Evolutionary conservation across 2,888 invertebrate genomes (phyloP).

Genomic region (Netelia inedita): DNA sequence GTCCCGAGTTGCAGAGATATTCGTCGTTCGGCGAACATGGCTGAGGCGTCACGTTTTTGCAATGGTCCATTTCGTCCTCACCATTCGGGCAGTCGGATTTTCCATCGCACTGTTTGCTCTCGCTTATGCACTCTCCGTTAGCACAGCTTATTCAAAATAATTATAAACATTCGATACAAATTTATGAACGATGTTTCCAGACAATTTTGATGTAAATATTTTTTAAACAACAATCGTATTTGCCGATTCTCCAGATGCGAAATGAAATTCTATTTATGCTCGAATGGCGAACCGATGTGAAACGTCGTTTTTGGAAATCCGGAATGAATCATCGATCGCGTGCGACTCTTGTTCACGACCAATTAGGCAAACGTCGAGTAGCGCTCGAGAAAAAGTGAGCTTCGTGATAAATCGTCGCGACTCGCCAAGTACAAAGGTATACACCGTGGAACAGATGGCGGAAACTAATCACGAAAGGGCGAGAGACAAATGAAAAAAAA

Average conservation of each 20-base stretch:
- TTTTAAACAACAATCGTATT: background rate
- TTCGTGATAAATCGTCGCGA: constrained; percentile 22
- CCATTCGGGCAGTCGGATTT: constrained; percentile 93
- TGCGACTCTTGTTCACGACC: constrained; percentile 9
- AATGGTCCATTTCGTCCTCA: constrained; percentile 90
- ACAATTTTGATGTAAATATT: no score
- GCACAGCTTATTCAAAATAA: constrained; percentile 87
- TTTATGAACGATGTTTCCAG: no score
- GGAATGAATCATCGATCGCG: constrained; percentile 3
- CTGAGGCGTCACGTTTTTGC: constrained; percentile 87
- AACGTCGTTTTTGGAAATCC: background rate
- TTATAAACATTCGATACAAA: background rate
- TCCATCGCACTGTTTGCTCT: constrained; percentile 92
- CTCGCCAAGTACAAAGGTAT: constrained; percentile 1
- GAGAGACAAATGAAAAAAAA: constrained; percentile 9
- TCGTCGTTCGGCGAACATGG: constrained; percentile 90
- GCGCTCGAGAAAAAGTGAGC: background rate
- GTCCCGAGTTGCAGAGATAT: constrained; percentile 90
- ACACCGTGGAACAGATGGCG: constrained; percentile 44
- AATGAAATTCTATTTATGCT: background rate
- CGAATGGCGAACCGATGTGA: background rate
- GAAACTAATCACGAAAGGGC: constrained; percentile 42
- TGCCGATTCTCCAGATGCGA: background rate
- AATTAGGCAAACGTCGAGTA: constrained; percentile 24
- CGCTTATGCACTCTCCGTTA: constrained; percentile 92